phyloP scores from a whole-genome alignment of 2,888 invertebrate genomes.

The Parnassius orleans region DNA sequence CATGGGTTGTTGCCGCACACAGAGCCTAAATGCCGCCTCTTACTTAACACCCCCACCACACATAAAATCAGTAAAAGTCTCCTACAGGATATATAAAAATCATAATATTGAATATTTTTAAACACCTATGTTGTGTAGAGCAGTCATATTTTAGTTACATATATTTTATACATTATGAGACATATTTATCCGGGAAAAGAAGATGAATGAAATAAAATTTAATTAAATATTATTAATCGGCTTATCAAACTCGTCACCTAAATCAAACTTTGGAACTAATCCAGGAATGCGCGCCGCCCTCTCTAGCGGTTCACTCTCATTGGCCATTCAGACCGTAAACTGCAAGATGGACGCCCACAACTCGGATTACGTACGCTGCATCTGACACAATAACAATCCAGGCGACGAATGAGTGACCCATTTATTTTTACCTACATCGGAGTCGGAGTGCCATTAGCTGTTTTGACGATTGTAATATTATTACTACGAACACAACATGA shows the following conservation, averaged over 20 bases:
- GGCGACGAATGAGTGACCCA: slow-evolving; percentile 51
- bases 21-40: no score
- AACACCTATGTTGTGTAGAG: no score
- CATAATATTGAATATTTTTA: no score
- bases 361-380: slow-evolving; percentile 57
- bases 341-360: slow-evolving; percentile 66
- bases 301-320: slow-evolving; percentile 42
- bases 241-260: not conserved
- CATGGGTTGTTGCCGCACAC: no score
- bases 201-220: no score
- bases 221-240: no score
- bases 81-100: no score
- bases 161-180: no score
- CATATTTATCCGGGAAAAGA: no score
- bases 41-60: no score
- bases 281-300: slow-evolving; percentile 56
- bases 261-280: slow-evolving; percentile 28
- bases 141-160: no score
- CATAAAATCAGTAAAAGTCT: no score
- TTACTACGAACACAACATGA: not conserved
- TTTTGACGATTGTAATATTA: slow-evolving; percentile 10
- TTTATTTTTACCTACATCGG: slow-evolving; percentile 34
- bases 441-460: slow-evolving; percentile 2
- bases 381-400: slow-evolving; percentile 40
- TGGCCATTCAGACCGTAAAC: slow-evolving; percentile 54